A percentile compares a stretch with the other conserved stretches of the same genome.
Conservation (phyloP, 2,888 invertebrate genomes). For the Aphodius sticticus region DNA sequence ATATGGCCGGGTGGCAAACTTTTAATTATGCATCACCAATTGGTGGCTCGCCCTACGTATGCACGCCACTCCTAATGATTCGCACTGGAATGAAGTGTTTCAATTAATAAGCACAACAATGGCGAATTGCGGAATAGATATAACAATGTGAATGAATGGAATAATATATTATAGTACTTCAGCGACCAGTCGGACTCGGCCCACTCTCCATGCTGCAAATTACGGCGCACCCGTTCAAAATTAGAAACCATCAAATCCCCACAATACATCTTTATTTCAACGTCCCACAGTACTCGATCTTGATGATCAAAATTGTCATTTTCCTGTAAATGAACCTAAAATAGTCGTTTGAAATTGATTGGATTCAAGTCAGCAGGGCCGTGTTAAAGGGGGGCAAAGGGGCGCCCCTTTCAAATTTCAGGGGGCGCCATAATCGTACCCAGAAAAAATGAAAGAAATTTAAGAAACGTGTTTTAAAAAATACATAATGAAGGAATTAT, state of each 20-base stretch:
- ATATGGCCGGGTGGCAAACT: constrained; percentile 17
- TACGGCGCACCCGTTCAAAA: constrained; percentile 39
- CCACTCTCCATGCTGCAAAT: constrained; percentile 34
- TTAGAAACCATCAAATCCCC: constrained; percentile 46
- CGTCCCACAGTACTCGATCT: not conserved
- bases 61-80: constrained; percentile 36
- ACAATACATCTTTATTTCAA: constrained; percentile 42
- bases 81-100: constrained; percentile 39
- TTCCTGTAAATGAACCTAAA: too few species aligned
- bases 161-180: constrained; percentile 41
- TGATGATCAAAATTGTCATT: too few species aligned
- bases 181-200: constrained; percentile 38
- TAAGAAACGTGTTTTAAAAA: too few species aligned
- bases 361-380: too few species aligned
- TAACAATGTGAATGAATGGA: constrained; percentile 42
- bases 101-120: constrained; percentile 42
- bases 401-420: too few species aligned
- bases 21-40: constrained; percentile 21
- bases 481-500: too few species aligned
- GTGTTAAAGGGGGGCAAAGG: too few species aligned
- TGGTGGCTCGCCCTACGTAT: constrained; percentile 15
- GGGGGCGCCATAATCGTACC: too few species aligned
- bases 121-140: constrained; percentile 40
- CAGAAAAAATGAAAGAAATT: too few species aligned
- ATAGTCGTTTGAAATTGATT: too few species aligned